Evolutionary conservation across 2,113 vertebrate species (phyloP), one percentile per base, ranked within the genome.

Genomic region (Pterocles orientalis): DNA sequence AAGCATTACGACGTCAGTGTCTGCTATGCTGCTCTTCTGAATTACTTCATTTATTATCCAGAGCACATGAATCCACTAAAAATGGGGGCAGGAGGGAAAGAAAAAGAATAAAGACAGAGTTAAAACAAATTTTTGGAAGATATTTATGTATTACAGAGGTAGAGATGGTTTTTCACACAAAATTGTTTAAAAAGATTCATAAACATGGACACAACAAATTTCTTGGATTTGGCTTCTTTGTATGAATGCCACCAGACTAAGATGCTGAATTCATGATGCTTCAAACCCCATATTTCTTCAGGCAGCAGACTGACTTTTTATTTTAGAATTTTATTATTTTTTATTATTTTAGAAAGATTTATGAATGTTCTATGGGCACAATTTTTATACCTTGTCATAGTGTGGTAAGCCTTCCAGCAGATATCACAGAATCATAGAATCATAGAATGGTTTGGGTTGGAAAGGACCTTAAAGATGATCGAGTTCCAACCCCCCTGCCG

Each of bases 1-100:
- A 84, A 98, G 94, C 93, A 98, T 92, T 51, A 98, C 91, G n/a
- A 95, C 94, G 87, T 99, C 97, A 48, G 86, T 70, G 26, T 95
- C 90, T 82, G 97, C 97, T 88, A 98, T 87, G 69, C 95, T 94
- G 94, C 76, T 99, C 43, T 88, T 94, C 26, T 98, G 96, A 86
- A 98, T 98, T 92, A 99, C 97, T 95, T 99, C 98, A 96, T 97
- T 98, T 96, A 99, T 96, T 83, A 98, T 90, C 97, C 97, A 98
- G 65, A 99, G 97, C 93, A 98, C 96, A 94, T 98, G 97, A 88
- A 99, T 24, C 98, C 98, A 99, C 99, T 99, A 89, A 92, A 96
- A 94, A 87, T 7, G 3, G 4, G 3, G 7, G 23, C 73, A 0
- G 21, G 50, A 83, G 43, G n/a, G 62, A 31, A 69, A 20, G 45